Evolutionary conservation across 2,113 vertebrate genomes (phyloP), one percentile per base, ranked within the genome.

Genomic region (Lepus europaeus): DNA sequence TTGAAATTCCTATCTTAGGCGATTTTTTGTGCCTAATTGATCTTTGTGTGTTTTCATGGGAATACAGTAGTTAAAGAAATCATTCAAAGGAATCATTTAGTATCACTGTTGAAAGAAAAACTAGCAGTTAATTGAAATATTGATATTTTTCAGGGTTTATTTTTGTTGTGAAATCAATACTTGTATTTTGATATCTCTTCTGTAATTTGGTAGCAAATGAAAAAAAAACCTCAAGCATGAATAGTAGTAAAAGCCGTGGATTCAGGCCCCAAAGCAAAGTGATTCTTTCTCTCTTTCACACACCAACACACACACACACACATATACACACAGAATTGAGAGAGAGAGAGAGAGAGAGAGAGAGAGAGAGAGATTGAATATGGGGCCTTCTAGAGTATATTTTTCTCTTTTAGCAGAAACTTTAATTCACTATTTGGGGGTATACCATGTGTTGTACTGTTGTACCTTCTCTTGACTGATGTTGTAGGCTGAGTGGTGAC

Each of bases 191-290:
- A 2, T 70, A 81, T 53, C 3, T 27, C 20, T 25, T 10, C 3
- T 73, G 17, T 80, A 64, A 86, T 81, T 93, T 87, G 25, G 12
- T 27, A 91, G 80, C 73, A 72, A 92, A 72, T 27, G 79, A 49
- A 86, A 61, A 73, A 84, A 64, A 31, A 53, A 22, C 89, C 36
- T 49, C 9, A 89, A 92, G 29, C 20, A 29, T 56, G 2, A 64
- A 39, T 78, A 36, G 20, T 27, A 31, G 5, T 39, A 72, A 53
- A 89, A 84, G 51, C 4, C 33, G 31, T 39, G 19, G 29, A 64
- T 25, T 77, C 59, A 89, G 20, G 86, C 2, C 63, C 2, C 25
- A 93, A 53, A 53, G 45, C 45, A 16, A 19, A 45, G 16, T 33
- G 13, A 85, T 11, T 63, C 9, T 64, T 25, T 73, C 23, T 68